A percentile compares a stretch with the other conserved stretches of the same genome.
These are phyloP conservation scores for Rotaria magnacalcarata DNA, from an alignment of 2,888 invertebrate genomes.

Conservation along the genomic window DNA sequence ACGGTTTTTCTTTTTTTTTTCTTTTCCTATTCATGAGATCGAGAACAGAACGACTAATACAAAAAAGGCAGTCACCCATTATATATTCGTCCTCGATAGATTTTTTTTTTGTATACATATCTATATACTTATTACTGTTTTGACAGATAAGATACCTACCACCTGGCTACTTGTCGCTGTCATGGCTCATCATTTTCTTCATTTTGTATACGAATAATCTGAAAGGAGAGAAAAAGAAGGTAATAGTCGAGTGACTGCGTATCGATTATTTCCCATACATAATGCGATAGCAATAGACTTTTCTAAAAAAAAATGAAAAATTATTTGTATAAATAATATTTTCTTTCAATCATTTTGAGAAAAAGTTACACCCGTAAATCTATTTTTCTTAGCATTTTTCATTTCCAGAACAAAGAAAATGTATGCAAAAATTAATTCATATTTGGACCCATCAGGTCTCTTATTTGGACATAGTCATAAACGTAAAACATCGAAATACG, in stretches of 20 bases:
- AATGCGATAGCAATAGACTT: background rate
- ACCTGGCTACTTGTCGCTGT: background rate
- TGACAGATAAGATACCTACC: background rate
- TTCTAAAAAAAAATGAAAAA: background rate
- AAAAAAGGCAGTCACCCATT: background rate
- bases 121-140: background rate
- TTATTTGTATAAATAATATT: background rate
- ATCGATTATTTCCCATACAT: background rate
- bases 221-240: background rate
- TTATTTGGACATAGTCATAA: background rate
- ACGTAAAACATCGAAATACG: background rate
- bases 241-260: background rate
- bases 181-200: background rate
- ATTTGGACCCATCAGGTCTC: background rate
- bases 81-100: background rate
- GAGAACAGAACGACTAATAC: background rate
- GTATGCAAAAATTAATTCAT: background rate
- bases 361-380: background rate
- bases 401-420: background rate
- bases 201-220: background rate
- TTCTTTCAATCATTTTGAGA: background rate
- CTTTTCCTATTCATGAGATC: background rate
- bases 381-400: background rate
- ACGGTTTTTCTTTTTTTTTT: background rate
- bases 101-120: background rate